Conservation (phyloP, 2,888 invertebrate genomes). For the Drosophila antonietae region DNA sequence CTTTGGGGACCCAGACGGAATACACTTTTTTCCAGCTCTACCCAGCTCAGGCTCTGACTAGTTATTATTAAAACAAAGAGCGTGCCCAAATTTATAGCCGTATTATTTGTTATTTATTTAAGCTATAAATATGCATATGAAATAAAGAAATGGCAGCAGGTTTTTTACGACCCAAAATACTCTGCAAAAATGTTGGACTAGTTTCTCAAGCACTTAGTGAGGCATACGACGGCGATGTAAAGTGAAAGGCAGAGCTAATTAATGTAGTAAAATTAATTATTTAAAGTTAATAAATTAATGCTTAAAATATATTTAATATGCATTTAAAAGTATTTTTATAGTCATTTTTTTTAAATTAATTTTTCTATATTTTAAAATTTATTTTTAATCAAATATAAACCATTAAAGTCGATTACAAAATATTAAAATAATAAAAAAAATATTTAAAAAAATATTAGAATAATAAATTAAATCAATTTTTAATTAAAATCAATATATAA, state of each 20-base stretch:
- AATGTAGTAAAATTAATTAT: not conserved
- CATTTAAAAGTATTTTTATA: no score
- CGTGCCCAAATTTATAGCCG: constrained; percentile 75
- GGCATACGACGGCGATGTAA: not conserved
- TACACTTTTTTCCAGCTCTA: not conserved
- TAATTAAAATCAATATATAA: not conserved
- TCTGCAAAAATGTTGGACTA: constrained; percentile 12
- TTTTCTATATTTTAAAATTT: no score
- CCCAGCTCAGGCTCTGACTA: constrained; percentile 32
- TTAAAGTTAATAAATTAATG: not conserved
- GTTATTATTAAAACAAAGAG: constrained; percentile 76
- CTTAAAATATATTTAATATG: not conserved
- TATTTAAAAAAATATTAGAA: no score
- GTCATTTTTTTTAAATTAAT: no score
- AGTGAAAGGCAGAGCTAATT: not conserved
- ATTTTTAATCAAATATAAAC: no score
- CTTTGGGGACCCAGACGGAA: constrained; percentile 20
- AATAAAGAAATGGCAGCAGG: constrained; percentile 66
- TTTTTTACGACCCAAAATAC: constrained; percentile 57
- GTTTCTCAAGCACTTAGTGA: not conserved
- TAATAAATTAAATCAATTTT: not conserved
- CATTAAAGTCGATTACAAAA: no score
- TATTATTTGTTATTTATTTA: constrained; percentile 79
- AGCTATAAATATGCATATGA: constrained; percentile 76
- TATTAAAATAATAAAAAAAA: no score